Evolutionary conservation across 2,113 vertebrate species (phyloP), one percentile per base, ranked within the genome.

Genomic region (Narcine bancroftii): DNA sequence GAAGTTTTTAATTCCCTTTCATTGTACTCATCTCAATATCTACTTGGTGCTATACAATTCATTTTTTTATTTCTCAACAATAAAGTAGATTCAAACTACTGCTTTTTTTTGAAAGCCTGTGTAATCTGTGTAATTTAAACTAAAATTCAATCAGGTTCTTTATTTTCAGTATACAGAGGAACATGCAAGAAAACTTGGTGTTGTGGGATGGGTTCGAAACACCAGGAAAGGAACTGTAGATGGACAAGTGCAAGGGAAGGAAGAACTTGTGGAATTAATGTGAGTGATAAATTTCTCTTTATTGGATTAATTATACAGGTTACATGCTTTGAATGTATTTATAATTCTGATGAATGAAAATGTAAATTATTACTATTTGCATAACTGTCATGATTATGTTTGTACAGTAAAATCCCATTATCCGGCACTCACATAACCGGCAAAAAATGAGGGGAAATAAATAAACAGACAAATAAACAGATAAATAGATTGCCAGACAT

Each of bases 191-290:
- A 96, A 95, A 26, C 95, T 96, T 13, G 98, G 98, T 42, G 95
- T 99, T 93, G 97, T 97, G 73, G 98, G 98, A 94, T 99, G 98
- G 98, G 97, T 99, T 94, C 98, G 96, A 96, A 99, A 99, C 92
- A 98, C 97, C 92, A 94, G 94, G 63, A 87, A 95, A 47, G 97
- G 97, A 92, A 98, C 97, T 0, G 98, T 99, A 94, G 95, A 95
- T n/a, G 98, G 98, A 10, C 97, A 98, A 93, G 95, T 98, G 11
- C 98, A 99, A 93, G 98, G 98, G 71, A 97, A 97, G 0, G 96
- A 96, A 77, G 95, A 96, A 24, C 95, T 93, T 93, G 97, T 99
- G 92, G 94, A 97, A 92, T 95, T 96, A 87, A 99, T 99, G 98
- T 99, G 95, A 98, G 98, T 97, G 94, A 69, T 69, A 42, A 10